Percentiles rank a stretch among this genome's conserved stretches.
phyloP scores from a whole-genome alignment of 2,113 vertebrate species.

The Plectropomus leopardus region DNA sequence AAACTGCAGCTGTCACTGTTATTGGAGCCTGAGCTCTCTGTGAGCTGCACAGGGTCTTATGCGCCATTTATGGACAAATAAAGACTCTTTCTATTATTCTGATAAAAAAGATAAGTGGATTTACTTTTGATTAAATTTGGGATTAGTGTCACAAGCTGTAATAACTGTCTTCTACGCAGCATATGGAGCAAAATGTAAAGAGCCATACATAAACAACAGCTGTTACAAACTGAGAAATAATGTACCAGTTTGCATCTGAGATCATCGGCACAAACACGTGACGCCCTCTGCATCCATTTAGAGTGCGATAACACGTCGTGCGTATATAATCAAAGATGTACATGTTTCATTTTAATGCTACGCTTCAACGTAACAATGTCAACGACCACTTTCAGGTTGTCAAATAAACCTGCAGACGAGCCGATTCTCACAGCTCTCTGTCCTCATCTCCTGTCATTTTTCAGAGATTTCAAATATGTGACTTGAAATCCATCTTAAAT shows the following conservation, averaged over 20 bases:
- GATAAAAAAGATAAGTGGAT: conserved; percentile 27
- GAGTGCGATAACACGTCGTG: neutral
- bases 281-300: neutral
- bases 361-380: neutral
- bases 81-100: conserved; percentile 5
- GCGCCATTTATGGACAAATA: conserved; percentile 1
- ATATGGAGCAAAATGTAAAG: conserved; percentile 37
- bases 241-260: conserved; percentile 11
- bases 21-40: conserved; percentile 12
- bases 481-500: conserved; percentile 28
- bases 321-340: conserved; percentile 17
- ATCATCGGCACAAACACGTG: neutral
- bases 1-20: conserved; percentile 14
- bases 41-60: neutral
- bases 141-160: conserved; percentile 40
- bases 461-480: conserved; percentile 29
- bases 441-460: neutral
- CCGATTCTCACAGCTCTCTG: conserved; percentile 11
- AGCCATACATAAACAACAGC: conserved; percentile 44
- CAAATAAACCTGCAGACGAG: neutral
- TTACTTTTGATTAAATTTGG: conserved; percentile 11
- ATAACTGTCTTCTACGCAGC: conserved; percentile 30
- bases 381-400: neutral
- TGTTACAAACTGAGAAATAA: conserved; percentile 15
- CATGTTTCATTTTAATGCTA: neutral